Conservation (phyloP, 2,888 invertebrate genomes). For the Mythimna loreyi region DNA sequence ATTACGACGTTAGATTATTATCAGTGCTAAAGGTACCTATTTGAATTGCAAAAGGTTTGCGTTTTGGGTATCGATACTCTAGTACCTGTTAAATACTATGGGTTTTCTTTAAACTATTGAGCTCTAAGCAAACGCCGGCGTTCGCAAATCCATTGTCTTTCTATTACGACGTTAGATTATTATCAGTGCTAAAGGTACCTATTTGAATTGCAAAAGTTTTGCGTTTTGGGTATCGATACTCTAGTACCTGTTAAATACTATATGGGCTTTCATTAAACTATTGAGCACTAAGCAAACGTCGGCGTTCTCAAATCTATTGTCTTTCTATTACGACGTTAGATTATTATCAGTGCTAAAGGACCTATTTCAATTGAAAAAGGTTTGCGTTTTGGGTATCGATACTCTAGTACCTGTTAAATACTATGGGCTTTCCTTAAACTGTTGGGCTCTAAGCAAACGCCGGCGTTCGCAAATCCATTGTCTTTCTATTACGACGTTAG, state of each 20-base stretch:
- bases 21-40: constrained; percentile 28
- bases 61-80: constrained; percentile 22
- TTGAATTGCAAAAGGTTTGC: constrained; percentile 28
- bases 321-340: constrained; percentile 37
- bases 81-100: no score
- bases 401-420: no score
- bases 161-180: constrained; percentile 42
- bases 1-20: constrained; percentile 46
- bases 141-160: no score
- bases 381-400: constrained; percentile 27
- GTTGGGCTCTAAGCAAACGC: no score
- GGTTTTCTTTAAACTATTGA: no score
- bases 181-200: constrained; percentile 33
- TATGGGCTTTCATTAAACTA: no score
- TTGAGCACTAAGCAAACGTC: no score
- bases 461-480: no score
- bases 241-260: not conserved
- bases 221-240: constrained; percentile 23
- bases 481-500: constrained; percentile 33
- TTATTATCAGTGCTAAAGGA: constrained; percentile 41
- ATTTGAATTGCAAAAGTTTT: constrained; percentile 29
- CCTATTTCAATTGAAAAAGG: constrained; percentile 30
- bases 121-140: no score
- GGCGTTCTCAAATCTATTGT: no score
- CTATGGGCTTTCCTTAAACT: no score